Evolutionary conservation across 2,113 vertebrate genomes (phyloP).

Genomic region (Dermatemys mawii): DNA sequence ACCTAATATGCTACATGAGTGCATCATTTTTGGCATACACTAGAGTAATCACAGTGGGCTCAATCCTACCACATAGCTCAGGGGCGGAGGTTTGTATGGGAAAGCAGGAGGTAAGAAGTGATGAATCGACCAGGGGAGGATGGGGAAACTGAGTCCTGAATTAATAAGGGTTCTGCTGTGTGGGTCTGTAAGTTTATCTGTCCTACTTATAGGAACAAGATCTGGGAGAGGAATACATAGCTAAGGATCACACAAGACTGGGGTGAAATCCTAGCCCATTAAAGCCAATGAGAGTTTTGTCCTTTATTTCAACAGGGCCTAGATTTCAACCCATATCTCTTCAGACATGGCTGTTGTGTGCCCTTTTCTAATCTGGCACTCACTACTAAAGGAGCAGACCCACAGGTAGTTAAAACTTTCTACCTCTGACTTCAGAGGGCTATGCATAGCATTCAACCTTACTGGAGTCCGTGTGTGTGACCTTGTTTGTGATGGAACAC

Average conservation of each 20-base stretch:
- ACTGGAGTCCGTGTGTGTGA: neutral
- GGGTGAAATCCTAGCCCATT: neutral
- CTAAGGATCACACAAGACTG: neutral
- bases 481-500: neutral
- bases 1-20: neutral
- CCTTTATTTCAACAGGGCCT: neutral
- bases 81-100: neutral
- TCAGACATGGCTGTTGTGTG: fast-evolving
- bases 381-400: neutral
- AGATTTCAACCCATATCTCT: neutral
- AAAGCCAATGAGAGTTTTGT: neutral
- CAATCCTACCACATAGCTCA: neutral
- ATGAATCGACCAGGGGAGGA: neutral
- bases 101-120: neutral
- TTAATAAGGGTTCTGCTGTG: neutral
- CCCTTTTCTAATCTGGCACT: neutral
- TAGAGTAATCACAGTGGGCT: neutral
- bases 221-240: neutral
- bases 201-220: neutral
- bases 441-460: neutral
- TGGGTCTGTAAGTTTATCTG: neutral
- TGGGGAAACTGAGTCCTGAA: neutral
- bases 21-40: neutral
- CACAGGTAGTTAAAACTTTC: neutral
- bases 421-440: neutral